Percentiles rank a stretch among this genome's conserved stretches.
These are phyloP conservation scores for Pelvicachromis taeniatus DNA, from an alignment of 2,113 vertebrate species.

Conservation along the genomic window DNA sequence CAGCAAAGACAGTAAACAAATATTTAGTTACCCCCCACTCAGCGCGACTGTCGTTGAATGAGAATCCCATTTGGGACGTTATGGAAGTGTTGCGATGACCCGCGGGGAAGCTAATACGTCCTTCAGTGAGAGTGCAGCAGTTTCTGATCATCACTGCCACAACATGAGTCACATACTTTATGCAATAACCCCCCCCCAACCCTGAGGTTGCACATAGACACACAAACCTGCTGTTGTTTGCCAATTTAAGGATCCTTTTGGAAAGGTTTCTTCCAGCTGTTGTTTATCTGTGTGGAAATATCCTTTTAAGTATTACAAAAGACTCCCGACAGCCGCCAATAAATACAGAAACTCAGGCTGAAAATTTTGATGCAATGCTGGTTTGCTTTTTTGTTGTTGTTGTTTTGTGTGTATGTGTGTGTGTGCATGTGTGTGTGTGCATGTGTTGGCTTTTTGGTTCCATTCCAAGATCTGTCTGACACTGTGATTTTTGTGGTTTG, in stretches of 20 bases:
- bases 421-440: not conserved
- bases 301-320: slow-evolving; percentile 49
- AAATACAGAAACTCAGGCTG: slow-evolving; percentile 23
- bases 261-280: slow-evolving; percentile 17
- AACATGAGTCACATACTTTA: slow-evolving; percentile 32
- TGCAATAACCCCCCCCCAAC: not conserved
- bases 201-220: not conserved
- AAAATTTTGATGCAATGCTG: not conserved
- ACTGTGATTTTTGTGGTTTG: slow-evolving; percentile 43
- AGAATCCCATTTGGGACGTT: slow-evolving; percentile 19
- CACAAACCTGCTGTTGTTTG: slow-evolving; percentile 5
- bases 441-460: slow-evolving; percentile 3
- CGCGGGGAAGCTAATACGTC: slow-evolving; percentile 8
- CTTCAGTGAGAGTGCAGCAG: slow-evolving; percentile 14
- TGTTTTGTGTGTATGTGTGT: not conserved
- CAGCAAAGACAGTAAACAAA: slow-evolving; percentile 7
- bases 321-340: slow-evolving; percentile 24
- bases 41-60: not conserved
- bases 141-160: slow-evolving; percentile 16
- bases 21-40: not conserved
- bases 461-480: slow-evolving; percentile 38
- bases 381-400: not conserved
- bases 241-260: slow-evolving; percentile 23
- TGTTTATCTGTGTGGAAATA: slow-evolving; percentile 53
- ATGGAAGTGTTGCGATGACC: slow-evolving; percentile 31